Evolutionary conservation across 2,888 invertebrate genomes (phyloP), one percentile per base, ranked within the genome.

Genomic region (Anorthoa munda): DNA sequence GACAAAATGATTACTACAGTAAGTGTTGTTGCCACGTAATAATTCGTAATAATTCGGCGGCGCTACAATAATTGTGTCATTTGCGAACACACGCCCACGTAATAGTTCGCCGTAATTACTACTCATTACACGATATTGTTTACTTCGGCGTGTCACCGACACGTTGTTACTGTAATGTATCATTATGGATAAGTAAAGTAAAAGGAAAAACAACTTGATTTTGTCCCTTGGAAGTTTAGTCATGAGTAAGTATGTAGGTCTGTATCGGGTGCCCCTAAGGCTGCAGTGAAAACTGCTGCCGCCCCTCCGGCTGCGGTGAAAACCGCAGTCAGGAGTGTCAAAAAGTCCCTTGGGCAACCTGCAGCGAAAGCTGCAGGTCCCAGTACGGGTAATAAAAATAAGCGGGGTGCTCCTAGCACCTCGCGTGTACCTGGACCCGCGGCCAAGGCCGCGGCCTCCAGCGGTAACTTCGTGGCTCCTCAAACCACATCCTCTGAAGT

Each of bases 41-140:
- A 23, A 23, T 11, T n/a, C 4, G n/a, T 45, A 31, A 31, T 31
- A 39, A 39, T 39, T 39, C 39, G 67, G 15, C 21, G 50, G 39
- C 21, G 21, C n/a, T 31, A 51, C 31, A 64, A 23, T n/a, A 13
- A 31, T 4, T 11, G 9, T 46, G 26, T 46, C 17, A 31, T 11
- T 21, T n/a, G 61, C 13, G 46, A 46, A 13, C 66, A 17, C 46
- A 26, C 60, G 26, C n/a, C 51, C n/a, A 12, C 59, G 12, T 21
- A 51, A 39, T 23, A 51, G 1, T 17, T 21, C 26, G 15, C 31
- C 69, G 68, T 21, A 17, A 68, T 50, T 13, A 58, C 70, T 23
- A 21, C 56, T 69, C 46, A 46, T 46, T 70, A 31, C 55, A 18
- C 46, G 46, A 17, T n/a, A 46, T 67, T 26, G 45, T 45, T 26